Evolutionary conservation across 2,797 vertebrate species (phyloP).

Genomic region (Acrocephalus scirpaceus): DNA sequence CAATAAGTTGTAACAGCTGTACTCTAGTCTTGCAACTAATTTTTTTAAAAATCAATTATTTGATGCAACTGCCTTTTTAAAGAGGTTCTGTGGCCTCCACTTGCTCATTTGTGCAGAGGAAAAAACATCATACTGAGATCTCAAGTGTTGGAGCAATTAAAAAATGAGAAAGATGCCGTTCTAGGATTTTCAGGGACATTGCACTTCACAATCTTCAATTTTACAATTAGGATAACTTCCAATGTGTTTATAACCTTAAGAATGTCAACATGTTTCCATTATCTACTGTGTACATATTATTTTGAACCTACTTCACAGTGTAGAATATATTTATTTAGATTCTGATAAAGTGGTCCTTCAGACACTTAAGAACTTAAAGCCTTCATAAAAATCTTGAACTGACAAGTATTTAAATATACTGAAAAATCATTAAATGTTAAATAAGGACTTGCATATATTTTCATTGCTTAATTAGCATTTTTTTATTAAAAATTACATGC

Average conservation of each 20-base stretch:
- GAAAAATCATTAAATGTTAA: slow-evolving; percentile 62
- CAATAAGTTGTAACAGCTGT: neutral
- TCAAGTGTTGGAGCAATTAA: slow-evolving; percentile 78
- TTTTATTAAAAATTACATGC: neutral
- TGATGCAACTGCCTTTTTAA: slow-evolving; percentile 71
- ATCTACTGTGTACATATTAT: slow-evolving; percentile 73
- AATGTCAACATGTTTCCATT: slow-evolving; percentile 80
- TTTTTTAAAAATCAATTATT: slow-evolving; percentile 70
- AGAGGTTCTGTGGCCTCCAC: slow-evolving; percentile 68
- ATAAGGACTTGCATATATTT: slow-evolving; percentile 19
- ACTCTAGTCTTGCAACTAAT: neutral
- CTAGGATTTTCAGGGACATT: slow-evolving; percentile 76
- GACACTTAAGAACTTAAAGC: slow-evolving; percentile 69
- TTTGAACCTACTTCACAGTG: slow-evolving; percentile 74
- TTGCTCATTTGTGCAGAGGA: slow-evolving; percentile 56
- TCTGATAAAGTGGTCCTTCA: slow-evolving; percentile 73
- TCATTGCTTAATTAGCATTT: slow-evolving; percentile 1
- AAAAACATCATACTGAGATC: slow-evolving; percentile 73
- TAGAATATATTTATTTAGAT: slow-evolving; percentile 72
- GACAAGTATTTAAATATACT: slow-evolving; percentile 65
- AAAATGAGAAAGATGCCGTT: slow-evolving; percentile 70
- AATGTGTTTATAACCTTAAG: slow-evolving; percentile 75
- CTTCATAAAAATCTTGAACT: slow-evolving; percentile 62
- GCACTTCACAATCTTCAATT: slow-evolving; percentile 77
- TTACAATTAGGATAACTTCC: slow-evolving; percentile 77